Percentiles rank a stretch among this genome's conserved stretches.
Evolutionary conservation across 2,113 vertebrate genomes (phyloP).

Genomic region (Notothenia coriiceps): DNA sequence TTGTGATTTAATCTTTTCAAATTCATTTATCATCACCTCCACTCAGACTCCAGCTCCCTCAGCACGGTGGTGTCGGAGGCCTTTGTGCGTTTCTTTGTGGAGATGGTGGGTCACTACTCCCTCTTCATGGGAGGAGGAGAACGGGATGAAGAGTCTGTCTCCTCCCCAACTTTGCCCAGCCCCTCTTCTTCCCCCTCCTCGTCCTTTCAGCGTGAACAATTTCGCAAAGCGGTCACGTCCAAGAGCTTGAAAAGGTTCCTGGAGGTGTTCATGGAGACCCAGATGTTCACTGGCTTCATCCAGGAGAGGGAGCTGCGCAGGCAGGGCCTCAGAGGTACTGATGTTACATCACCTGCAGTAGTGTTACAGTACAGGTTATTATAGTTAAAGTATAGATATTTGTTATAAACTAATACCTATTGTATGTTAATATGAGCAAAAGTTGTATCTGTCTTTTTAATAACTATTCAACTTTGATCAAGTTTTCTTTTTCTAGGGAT

Average conservation of each 20-base stretch:
- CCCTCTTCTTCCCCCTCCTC: conserved; percentile 45
- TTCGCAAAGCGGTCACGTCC: conserved; percentile 94
- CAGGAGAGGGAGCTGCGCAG: conserved; percentile 93
- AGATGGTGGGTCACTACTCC: conserved; percentile 90
- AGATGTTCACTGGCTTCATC: conserved; percentile 94
- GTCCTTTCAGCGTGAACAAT: conserved; percentile 88
- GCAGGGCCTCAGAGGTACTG: conserved; percentile 90
- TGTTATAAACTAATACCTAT: too few species aligned
- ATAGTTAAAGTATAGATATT: not conserved
- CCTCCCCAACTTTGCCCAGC: conserved; percentile 73
- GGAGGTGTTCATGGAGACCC: conserved; percentile 97
- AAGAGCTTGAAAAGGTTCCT: conserved; percentile 93
- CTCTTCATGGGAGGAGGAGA: conserved; percentile 89
- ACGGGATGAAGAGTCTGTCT: conserved; percentile 87
- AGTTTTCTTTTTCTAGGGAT: too few species aligned
- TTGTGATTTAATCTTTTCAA: not conserved
- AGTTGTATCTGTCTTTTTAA: not conserved
- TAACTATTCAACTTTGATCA: too few species aligned
- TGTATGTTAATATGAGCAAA: not conserved
- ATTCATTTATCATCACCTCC: not conserved
- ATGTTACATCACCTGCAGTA: not conserved
- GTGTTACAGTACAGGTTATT: not conserved
- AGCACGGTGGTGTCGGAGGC: conserved; percentile 93
- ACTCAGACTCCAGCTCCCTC: conserved; percentile 84
- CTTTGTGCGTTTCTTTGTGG: conserved; percentile 96